Conservation (phyloP, 2,113 vertebrate species). For the Dromas ardeola region DNA sequence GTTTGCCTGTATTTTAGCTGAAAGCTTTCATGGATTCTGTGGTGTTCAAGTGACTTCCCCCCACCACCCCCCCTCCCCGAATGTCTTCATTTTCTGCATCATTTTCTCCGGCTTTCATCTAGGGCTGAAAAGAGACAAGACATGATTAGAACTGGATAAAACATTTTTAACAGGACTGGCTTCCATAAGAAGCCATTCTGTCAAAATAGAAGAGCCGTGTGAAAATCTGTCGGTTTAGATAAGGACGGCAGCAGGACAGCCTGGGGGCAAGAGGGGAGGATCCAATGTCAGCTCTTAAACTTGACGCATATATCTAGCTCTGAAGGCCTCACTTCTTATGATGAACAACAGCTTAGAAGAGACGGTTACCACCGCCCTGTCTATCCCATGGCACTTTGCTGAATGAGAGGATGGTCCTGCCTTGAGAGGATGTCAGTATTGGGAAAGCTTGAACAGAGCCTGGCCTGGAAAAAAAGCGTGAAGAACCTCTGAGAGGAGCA, state of each 20-base stretch:
- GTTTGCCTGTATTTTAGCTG: background rate
- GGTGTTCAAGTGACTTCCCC: background rate
- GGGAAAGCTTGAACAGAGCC: background rate
- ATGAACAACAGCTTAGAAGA: background rate
- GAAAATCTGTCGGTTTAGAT: conserved; percentile 35
- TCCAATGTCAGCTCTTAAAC: background rate
- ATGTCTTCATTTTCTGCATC: background rate
- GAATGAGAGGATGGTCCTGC: background rate
- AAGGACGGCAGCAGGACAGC: background rate
- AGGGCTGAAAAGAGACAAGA: background rate
- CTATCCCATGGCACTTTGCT: background rate
- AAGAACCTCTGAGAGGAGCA: background rate
- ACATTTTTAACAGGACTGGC: background rate
- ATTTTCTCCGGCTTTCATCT: conserved; percentile 31
- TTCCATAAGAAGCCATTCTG: conserved; percentile 10
- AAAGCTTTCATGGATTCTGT: background rate
- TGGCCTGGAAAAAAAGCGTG: background rate
- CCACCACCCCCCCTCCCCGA: fast-evolving
- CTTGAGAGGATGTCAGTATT: background rate
- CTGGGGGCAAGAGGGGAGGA: background rate
- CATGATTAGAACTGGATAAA: background rate
- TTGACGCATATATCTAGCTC: background rate
- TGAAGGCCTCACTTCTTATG: background rate
- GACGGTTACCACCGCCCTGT: background rate
- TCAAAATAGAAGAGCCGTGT: background rate